A percentile compares a stretch with the other conserved stretches of the same genome.
These are phyloP conservation scores for Silurus lanzhouensis DNA, from an alignment of 2,797 vertebrate genomes.

Conservation along the genomic window DNA sequence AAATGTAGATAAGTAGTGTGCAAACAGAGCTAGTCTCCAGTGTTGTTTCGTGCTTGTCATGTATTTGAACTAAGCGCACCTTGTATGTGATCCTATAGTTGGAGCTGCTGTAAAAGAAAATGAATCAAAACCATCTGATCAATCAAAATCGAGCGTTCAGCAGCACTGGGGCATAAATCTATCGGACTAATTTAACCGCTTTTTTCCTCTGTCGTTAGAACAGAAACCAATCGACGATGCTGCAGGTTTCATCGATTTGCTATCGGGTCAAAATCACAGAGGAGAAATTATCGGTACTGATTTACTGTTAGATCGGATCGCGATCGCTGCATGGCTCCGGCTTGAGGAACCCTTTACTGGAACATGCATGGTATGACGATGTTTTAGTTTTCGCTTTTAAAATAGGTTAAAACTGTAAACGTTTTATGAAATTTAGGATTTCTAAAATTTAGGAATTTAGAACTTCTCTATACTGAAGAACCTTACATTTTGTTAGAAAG, in stretches of 20 bases:
- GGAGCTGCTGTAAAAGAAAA: not conserved
- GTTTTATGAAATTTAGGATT: not conserved
- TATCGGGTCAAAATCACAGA: not conserved
- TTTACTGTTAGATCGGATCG: not conserved
- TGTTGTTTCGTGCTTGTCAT: too few relatives aligned
- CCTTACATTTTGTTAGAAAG: not conserved
- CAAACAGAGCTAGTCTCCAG: too few relatives aligned
- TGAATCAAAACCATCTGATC: not conserved
- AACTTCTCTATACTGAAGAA: not conserved
- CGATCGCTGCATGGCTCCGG: not conserved
- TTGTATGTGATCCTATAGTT: not conserved
- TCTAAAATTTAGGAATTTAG: not conserved
- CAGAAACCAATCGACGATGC: not conserved
- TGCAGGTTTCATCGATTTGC: conserved; percentile 7
- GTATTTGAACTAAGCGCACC: too few relatives aligned
- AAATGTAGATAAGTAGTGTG: too few relatives aligned
- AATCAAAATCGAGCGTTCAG: not conserved
- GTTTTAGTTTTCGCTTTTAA: not conserved
- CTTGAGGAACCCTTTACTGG: not conserved
- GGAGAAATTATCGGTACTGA: not conserved
- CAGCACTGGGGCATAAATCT: not conserved
- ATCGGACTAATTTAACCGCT: not conserved
- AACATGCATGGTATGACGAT: not conserved
- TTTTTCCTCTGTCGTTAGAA: not conserved
- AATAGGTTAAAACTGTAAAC: not conserved